phyloP scores from a whole-genome alignment of 2,888 invertebrate species.

The Leptinotarsa rubiginosa region DNA sequence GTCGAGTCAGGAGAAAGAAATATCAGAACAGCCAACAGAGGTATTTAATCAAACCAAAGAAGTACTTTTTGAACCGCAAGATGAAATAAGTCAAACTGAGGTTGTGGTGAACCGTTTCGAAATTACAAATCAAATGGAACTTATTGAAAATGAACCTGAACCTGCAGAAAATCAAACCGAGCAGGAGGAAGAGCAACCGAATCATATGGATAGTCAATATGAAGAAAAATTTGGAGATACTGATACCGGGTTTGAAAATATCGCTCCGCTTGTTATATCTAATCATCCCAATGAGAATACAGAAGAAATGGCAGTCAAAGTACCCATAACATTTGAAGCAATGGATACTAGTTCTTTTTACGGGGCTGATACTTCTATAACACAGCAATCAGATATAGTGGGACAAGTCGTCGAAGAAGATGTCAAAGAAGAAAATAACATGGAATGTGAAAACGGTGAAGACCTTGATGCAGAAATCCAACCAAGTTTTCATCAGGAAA shows the following conservation, averaged over 20 bases:
- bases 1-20: not conserved
- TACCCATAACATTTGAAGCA: not conserved
- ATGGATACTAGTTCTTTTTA: not conserved
- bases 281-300: not conserved
- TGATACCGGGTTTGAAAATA: not conserved
- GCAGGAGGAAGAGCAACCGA: slow-evolving; percentile 1
- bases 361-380: not conserved
- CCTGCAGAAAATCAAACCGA: not conserved
- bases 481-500: slow-evolving; percentile 11
- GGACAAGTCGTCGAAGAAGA: not conserved
- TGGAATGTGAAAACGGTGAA: not conserved
- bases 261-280: not conserved
- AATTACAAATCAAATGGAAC: slow-evolving; percentile 11
- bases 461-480: not conserved
- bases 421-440: slow-evolving; percentile 8
- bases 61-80: not conserved
- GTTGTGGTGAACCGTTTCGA: not conserved
- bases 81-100: not conserved
- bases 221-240: not conserved
- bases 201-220: not conserved
- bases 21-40: not conserved
- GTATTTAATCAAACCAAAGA: not conserved
- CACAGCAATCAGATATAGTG: not conserved
- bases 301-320: not conserved
- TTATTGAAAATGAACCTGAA: not conserved